Conservation (phyloP, 92 coral and sea anemone species). For the Montipora capitata region DNA sequence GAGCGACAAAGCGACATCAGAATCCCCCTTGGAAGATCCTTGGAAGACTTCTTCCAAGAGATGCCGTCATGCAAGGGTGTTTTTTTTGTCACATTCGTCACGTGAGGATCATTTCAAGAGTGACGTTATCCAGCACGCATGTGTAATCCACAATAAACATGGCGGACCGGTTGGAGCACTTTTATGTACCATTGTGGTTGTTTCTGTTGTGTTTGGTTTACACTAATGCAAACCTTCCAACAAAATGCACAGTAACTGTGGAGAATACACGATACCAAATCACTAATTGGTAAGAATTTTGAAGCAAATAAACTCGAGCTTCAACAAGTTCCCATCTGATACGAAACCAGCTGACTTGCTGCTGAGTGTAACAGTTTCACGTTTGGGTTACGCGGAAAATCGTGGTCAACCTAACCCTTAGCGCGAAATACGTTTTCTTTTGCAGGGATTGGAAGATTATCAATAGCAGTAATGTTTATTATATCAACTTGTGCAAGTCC, state of each 20-base stretch:
- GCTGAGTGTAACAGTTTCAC: neutral
- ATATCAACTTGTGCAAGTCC: conserved; percentile 80
- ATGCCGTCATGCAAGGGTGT: no score
- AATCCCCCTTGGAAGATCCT: no score
- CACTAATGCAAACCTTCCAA: conserved; percentile 33
- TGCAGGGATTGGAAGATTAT: conserved; percentile 78
- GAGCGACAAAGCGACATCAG: no score
- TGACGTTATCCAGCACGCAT: conserved; percentile 71
- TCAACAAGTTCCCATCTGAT: neutral
- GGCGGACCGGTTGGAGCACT: conserved; percentile 77
- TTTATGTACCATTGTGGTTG: conserved; percentile 20
- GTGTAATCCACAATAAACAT: conserved; percentile 73
- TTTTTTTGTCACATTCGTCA: conserved; percentile 29
- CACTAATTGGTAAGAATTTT: conserved; percentile 68
- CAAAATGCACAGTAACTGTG: conserved; percentile 60
- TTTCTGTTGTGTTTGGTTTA: conserved; percentile 11
- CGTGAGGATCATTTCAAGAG: conserved; percentile 31
- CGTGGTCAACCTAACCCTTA: neutral
- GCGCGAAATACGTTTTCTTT: no score
- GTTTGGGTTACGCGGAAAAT: no score
- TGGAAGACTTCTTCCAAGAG: no score
- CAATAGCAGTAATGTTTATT: conserved; percentile 26
- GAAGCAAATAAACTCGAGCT: neutral
- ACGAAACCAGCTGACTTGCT: neutral
- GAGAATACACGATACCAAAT: conserved; percentile 51